These are phyloP conservation scores for Cyprinodon variegatus DNA, from an alignment of 2,113 vertebrate species.

Conservation along the genomic window DNA sequence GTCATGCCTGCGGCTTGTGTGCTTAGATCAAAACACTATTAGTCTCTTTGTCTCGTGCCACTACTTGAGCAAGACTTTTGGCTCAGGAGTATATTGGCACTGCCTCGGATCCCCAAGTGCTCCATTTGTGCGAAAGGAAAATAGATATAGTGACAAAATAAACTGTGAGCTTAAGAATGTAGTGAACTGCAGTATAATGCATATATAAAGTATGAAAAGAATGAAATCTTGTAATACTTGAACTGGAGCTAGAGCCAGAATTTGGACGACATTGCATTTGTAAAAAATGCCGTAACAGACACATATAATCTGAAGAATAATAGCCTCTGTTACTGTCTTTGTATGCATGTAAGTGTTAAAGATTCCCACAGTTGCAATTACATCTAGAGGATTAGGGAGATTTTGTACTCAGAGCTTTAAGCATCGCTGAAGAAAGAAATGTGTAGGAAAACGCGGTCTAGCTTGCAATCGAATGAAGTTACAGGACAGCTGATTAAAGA, in stretches of 20 bases:
- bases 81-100: slow-evolving; percentile 60
- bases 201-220: slow-evolving; percentile 3
- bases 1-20: slow-evolving; percentile 71
- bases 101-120: slow-evolving; percentile 51
- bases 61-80: slow-evolving; percentile 65
- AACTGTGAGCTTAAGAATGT: slow-evolving; percentile 39
- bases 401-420: slow-evolving; percentile 36
- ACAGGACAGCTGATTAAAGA: slow-evolving; percentile 76
- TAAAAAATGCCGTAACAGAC: neutral
- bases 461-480: slow-evolving; percentile 73
- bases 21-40: slow-evolving; percentile 76
- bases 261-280: neutral
- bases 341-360: neutral
- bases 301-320: neutral
- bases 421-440: slow-evolving; percentile 55
- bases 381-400: slow-evolving; percentile 29
- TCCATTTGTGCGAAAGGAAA: slow-evolving; percentile 42
- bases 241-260: neutral
- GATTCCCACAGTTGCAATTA: slow-evolving; percentile 22
- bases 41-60: slow-evolving; percentile 76
- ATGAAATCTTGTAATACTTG: neutral
- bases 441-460: slow-evolving; percentile 65
- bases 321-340: neutral
- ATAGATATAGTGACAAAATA: slow-evolving; percentile 29
- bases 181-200: slow-evolving; percentile 22